Percentiles rank a stretch among this genome's conserved stretches.
Evolutionary conservation across 2,888 invertebrate genomes (phyloP).

Genomic region (Pterostichus madidus): DNA sequence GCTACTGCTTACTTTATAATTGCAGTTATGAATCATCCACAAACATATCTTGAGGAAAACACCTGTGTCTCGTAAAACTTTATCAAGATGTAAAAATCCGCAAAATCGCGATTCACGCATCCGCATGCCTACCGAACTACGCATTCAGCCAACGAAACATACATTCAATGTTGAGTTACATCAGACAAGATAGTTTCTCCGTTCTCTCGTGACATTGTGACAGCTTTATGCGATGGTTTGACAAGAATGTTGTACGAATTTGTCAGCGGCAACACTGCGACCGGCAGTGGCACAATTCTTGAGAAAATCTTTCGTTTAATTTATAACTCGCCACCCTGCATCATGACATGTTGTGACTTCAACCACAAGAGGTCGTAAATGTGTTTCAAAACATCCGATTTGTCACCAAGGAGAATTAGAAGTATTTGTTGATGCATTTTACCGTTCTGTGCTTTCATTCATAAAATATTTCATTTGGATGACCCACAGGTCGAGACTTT

Average conservation of each 20-base stretch:
- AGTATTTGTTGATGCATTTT: not conserved
- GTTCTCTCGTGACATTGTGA: not conserved
- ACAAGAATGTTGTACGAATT: constrained; percentile 35
- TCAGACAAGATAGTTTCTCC: constrained; percentile 1
- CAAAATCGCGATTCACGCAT: not conserved
- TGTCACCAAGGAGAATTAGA: constrained; percentile 42
- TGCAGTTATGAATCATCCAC: too few relatives aligned
- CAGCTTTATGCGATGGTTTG: constrained; percentile 34
- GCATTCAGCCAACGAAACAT: not conserved
- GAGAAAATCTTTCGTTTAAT: constrained; percentile 13
- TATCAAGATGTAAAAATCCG: too few relatives aligned
- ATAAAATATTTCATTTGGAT: too few relatives aligned
- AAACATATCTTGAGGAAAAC: too few relatives aligned
- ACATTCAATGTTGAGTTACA: not conserved
- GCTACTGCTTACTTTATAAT: too few relatives aligned
- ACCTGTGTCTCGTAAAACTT: too few relatives aligned
- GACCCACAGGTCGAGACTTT: too few relatives aligned
- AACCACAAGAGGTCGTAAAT: constrained; percentile 21
- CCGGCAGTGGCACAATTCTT: constrained; percentile 18
- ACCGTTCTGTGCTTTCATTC: too few relatives aligned
- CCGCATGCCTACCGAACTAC: constrained; percentile 26
- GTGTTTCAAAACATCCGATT: constrained; percentile 37
- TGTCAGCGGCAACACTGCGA: not conserved
- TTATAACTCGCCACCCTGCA: constrained; percentile 13
- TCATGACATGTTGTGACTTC: not conserved